These are phyloP conservation scores for Arrhopalites spinosus DNA, from an alignment of 2,888 invertebrate genomes.

Conservation along the genomic window DNA sequence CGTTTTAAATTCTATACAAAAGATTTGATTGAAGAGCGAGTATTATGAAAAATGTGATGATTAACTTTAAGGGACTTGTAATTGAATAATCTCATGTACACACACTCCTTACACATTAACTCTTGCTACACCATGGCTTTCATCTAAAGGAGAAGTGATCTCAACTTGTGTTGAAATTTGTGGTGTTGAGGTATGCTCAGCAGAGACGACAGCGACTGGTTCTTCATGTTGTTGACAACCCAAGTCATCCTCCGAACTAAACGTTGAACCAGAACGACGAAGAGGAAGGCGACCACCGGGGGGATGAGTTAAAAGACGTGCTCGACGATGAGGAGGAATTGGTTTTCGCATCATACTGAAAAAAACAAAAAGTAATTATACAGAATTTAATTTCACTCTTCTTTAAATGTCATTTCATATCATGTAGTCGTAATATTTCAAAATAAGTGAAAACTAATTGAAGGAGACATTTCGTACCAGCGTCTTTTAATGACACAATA, in stretches of 20 bases:
- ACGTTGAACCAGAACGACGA: slow-evolving; percentile 45
- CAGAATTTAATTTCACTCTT: not conserved
- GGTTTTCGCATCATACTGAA: slow-evolving; percentile 53
- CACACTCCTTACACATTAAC: slow-evolving; percentile 24
- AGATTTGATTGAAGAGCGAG: not conserved
- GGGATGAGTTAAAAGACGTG: slow-evolving; percentile 47
- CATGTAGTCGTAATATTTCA: no score
- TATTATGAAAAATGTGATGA: not conserved
- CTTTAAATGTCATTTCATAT: not conserved
- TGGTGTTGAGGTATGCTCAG: not conserved
- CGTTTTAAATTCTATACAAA: not conserved
- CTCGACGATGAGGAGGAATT: slow-evolving; percentile 48
- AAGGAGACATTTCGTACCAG: slow-evolving; percentile 52
- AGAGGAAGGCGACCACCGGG: slow-evolving; percentile 37
- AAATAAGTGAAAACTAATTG: no score
- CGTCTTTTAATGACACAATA: slow-evolving; percentile 49
- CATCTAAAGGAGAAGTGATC: slow-evolving; percentile 21
- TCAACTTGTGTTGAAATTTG: slow-evolving; percentile 13
- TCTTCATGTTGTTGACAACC: slow-evolving; percentile 1
- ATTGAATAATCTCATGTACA: no score
- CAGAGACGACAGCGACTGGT: not conserved
- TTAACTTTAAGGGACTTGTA: no score
- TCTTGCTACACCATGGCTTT: slow-evolving; percentile 23
- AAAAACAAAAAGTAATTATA: no score
- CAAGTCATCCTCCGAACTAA: slow-evolving; percentile 53